A percentile compares a stretch with the other conserved stretches of the same genome.
Evolutionary conservation across 2,113 vertebrate genomes (phyloP).

Genomic region (Anarrhichthys ocellatus): DNA sequence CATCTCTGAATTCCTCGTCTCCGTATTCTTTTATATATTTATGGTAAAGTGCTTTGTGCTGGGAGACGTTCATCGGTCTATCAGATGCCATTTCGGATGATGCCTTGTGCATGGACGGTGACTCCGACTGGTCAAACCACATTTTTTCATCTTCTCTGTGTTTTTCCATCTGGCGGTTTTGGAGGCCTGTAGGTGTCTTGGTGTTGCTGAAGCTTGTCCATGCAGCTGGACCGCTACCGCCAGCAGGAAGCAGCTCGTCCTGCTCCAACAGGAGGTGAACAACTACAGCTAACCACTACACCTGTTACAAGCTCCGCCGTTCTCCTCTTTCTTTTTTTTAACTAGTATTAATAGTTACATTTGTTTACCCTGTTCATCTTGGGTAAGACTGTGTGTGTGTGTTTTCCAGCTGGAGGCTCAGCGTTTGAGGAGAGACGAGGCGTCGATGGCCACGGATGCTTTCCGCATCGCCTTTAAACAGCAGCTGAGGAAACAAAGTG

Average conservation of each 20-base stretch:
- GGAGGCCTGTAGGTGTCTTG: constrained; percentile 86
- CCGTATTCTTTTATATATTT: too few species aligned
- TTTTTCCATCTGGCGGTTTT: constrained; percentile 86
- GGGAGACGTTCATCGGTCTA: too few species aligned
- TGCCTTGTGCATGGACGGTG: too few species aligned
- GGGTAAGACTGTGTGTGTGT: constrained; percentile 11
- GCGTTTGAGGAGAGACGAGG: constrained; percentile 89
- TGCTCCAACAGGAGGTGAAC: constrained; percentile 89
- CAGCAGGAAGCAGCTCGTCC: constrained; percentile 86
- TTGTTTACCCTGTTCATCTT: too few species aligned
- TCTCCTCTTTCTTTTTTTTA: not conserved
- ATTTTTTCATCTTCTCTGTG: not conserved
- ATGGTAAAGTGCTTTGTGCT: too few species aligned
- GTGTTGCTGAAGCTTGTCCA: constrained; percentile 81
- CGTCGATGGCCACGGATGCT: constrained; percentile 88
- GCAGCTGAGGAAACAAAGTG: constrained; percentile 88
- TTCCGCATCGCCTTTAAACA: constrained; percentile 95
- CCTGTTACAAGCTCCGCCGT: not conserved
- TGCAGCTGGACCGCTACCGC: constrained; percentile 73
- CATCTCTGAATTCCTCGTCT: too few species aligned
- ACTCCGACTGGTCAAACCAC: too few species aligned
- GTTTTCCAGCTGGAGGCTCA: constrained; percentile 84
- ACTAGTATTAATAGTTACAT: too few species aligned
- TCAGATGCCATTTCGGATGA: too few species aligned
- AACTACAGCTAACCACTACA: not conserved